Base-by-base conservation (phyloP, 2,888 invertebrate species). In the Merodon equestris region DNA sequence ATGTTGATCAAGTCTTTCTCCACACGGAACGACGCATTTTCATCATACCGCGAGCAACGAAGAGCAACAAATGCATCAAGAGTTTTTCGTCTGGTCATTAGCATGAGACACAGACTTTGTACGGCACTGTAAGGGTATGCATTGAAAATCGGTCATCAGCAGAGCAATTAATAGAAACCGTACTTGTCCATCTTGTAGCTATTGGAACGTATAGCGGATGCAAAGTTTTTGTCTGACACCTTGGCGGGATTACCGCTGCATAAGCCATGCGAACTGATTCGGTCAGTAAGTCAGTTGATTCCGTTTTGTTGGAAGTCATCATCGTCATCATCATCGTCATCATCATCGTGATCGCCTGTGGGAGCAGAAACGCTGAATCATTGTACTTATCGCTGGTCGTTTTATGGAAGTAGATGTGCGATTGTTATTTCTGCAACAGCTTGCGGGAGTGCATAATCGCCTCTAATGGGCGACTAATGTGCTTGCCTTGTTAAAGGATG, bases 251-350 rank as follows among this genome's bases (percentile, higher is more conserved):
- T 51, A 72, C n/a, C 45, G 17, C 34, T 45, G 56, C 56, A 53
- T 63, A 56, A 74, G 54, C 60, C 48, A 12, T 74, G 64, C 68
- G 79, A 74, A 79, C 79, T 79, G 74, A 79, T 79, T 79, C 74
- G 79, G 74, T 74, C 79, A 74, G 79, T 79, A 70, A 70, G 79
- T 74, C 74, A 64, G 63, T 74, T 79, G 64, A 74, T 70, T 68
- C 74, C 74, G 58, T 74, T 70, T 72, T 15, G 3, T n/a, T 40
- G n/a, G 40, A 54, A 76, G 64, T 66, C 64, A 60, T 76, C 54
- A 64, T n/a, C n/a, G n/a, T n/a, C n/a, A n/a, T 47, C n/a, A n/a
- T n/a, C n/a, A n/a, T n/a, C n/a, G 27, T 27, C 27, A 27, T 27
- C 27, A 27, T 27, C 27, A 27, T 27, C 27, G 7, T 27, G 27